These are phyloP conservation scores for Scophthalmus maximus DNA, from an alignment of 2,113 vertebrate species.

Conservation along the genomic window DNA sequence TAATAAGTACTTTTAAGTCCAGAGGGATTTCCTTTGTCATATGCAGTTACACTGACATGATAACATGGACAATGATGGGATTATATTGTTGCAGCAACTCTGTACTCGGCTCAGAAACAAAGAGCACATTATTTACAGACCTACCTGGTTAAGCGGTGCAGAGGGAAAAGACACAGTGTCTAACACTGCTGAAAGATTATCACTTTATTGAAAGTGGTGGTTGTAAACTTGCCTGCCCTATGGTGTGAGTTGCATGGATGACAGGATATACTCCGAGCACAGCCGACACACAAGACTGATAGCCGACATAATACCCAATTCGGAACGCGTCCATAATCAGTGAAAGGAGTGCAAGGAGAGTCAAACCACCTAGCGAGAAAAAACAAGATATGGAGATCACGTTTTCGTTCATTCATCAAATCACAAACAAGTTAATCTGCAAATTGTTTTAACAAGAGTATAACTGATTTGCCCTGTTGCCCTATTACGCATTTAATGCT, in stretches of 20 bases:
- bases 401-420: not conserved
- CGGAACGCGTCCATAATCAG: conserved; percentile 94
- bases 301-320: conserved; percentile 93
- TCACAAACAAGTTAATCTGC: too few relatives aligned
- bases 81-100: conserved; percentile 65
- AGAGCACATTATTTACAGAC: conserved; percentile 70
- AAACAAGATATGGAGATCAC: not conserved
- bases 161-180: conserved; percentile 36
- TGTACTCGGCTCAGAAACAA: conserved; percentile 64
- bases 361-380: conserved; percentile 87
- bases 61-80: conserved; percentile 61
- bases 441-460: too few relatives aligned
- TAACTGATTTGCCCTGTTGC: not conserved
- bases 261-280: conserved; percentile 91
- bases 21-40: conserved; percentile 19
- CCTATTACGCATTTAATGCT: not conserved
- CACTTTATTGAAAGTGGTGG: conserved; percentile 52
- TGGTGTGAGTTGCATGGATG: conserved; percentile 89
- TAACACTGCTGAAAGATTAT: conserved; percentile 58
- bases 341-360: conserved; percentile 91
- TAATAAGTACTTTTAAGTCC: conserved; percentile 1
- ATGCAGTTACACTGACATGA: conserved; percentile 40
- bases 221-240: conserved; percentile 88
- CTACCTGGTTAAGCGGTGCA: conserved; percentile 47
- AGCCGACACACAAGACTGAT: conserved; percentile 88